phyloP scores from a whole-genome alignment of 2,113 vertebrate species.

The Onychorhynchus coronatus region DNA sequence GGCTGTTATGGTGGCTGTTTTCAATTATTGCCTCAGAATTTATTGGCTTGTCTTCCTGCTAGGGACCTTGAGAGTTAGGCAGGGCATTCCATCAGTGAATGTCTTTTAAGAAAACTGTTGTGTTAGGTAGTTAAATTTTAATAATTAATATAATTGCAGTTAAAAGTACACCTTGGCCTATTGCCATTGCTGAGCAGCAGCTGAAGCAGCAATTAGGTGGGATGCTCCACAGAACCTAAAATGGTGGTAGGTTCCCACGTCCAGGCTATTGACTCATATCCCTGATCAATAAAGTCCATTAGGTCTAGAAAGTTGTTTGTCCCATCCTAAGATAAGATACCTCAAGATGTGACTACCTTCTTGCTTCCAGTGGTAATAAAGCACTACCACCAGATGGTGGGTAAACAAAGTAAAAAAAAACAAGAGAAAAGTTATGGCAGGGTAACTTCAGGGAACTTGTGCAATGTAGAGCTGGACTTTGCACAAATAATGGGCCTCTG shows the following conservation, averaged over 20 bases:
- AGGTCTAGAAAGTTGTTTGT: background rate
- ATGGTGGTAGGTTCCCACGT: background rate
- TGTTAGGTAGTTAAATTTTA: background rate
- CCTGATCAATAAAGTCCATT: background rate
- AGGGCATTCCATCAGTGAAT: background rate
- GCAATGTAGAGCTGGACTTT: background rate
- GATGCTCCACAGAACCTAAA: background rate
- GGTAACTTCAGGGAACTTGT: background rate
- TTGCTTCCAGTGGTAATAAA: background rate
- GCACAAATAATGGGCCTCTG: background rate
- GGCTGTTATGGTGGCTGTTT: slow-evolving; percentile 21
- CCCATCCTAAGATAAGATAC: background rate
- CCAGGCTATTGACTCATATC: background rate
- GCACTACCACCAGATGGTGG: fast-evolving
- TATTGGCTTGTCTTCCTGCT: background rate
- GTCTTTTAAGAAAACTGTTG: background rate
- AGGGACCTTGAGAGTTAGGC: background rate
- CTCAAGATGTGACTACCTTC: background rate
- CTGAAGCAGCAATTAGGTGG: background rate
- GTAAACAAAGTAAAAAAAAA: background rate
- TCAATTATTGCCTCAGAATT: slow-evolving; percentile 30
- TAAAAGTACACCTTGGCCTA: background rate
- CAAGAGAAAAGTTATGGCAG: background rate
- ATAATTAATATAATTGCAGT: background rate
- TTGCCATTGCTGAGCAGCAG: background rate